A percentile compares a stretch with the other conserved stretches of the same genome.
Conservation (phyloP, 2,113 vertebrate species). For the Mustela nigripes region DNA sequence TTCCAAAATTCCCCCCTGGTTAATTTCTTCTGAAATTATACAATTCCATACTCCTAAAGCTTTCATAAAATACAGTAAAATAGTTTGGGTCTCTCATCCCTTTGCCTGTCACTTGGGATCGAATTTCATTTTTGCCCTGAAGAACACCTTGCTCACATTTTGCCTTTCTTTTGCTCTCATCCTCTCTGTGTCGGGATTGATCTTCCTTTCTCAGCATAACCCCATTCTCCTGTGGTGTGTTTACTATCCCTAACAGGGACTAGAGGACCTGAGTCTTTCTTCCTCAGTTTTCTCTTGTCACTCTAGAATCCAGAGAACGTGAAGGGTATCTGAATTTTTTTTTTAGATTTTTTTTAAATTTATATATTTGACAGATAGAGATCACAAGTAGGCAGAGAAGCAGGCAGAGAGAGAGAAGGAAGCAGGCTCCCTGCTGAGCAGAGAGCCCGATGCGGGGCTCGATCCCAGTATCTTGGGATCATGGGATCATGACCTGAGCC, state of each 20-base stretch:
- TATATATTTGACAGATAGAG: too few relatives aligned
- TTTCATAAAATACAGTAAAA: conserved; percentile 1
- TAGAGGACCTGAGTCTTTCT: background rate
- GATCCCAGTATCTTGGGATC: too few relatives aligned
- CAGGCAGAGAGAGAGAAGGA: too few relatives aligned
- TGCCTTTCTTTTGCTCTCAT: background rate
- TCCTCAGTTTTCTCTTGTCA: background rate
- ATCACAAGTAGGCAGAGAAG: background rate
- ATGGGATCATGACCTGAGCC: too few relatives aligned
- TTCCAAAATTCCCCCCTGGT: conserved; percentile 28
- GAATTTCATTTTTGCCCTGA: background rate
- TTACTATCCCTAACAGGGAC: background rate
- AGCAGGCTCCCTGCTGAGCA: too few relatives aligned
- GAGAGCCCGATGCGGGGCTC: too few relatives aligned
- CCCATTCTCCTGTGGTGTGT: accelerated
- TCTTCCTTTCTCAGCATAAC: conserved; percentile 3
- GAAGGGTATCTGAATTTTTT: background rate
- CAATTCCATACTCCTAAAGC: background rate
- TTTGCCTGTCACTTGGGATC: background rate
- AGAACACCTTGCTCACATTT: background rate
- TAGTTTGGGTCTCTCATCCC: background rate
- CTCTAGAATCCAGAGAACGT: background rate
- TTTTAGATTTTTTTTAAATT: too few relatives aligned
- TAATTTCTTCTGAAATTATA: background rate
- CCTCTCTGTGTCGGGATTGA: background rate